A percentile compares a stretch with the other conserved stretches of the same genome.
Evolutionary conservation across 2,113 vertebrate species (phyloP).

Genomic region (Gymnocephalus cernua): DNA sequence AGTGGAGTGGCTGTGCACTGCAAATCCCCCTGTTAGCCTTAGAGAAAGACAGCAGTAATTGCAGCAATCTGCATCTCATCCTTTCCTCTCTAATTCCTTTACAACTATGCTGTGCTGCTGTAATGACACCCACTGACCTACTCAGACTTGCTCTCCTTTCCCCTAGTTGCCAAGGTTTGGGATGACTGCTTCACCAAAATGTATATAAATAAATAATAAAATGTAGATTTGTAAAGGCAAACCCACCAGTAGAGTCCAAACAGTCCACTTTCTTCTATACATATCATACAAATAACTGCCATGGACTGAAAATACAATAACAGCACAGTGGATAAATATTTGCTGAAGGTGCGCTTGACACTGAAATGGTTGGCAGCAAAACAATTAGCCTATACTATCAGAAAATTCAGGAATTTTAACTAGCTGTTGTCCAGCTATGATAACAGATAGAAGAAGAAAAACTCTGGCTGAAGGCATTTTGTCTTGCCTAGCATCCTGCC

Average conservation of each 20-base stretch:
- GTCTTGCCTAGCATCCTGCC: constrained; percentile 85
- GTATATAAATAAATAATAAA: not conserved
- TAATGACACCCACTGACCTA: constrained; percentile 60
- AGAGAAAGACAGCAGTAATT: constrained; percentile 47
- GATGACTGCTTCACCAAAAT: not conserved
- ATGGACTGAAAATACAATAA: constrained; percentile 23
- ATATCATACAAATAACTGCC: constrained; percentile 10
- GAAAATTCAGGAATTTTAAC: constrained; percentile 74
- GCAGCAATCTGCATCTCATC: constrained; percentile 56
- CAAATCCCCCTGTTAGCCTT: constrained; percentile 16
- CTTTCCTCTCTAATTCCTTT: constrained; percentile 22
- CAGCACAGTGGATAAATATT: constrained; percentile 52
- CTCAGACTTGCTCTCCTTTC: constrained; percentile 24
- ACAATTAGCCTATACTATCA: constrained; percentile 49
- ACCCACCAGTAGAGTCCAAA: not conserved
- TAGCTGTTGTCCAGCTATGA: constrained; percentile 81
- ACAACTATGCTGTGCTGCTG: constrained; percentile 40
- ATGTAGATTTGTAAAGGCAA: not conserved
- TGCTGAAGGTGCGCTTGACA: constrained; percentile 20
- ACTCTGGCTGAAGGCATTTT: constrained; percentile 84
- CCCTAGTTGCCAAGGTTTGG: not conserved
- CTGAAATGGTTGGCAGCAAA: constrained; percentile 31
- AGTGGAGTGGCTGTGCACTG: not conserved
- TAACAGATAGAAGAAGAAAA: constrained; percentile 80
- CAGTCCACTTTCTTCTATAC: not conserved